phyloP scores from a whole-genome alignment of 2,797 vertebrate genomes.

The Anguilla obscura region DNA sequence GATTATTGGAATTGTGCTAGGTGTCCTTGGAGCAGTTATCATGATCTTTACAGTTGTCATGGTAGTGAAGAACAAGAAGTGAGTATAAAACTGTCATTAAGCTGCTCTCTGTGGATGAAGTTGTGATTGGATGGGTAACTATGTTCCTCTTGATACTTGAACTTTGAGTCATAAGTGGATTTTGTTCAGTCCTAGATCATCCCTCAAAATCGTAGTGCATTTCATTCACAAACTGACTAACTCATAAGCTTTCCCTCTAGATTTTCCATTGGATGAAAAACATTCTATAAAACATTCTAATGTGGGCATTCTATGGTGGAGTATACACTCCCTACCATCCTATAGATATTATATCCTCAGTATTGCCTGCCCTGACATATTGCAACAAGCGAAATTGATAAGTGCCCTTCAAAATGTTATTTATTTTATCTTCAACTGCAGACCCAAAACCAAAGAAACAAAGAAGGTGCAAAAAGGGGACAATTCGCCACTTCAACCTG shows the following conservation, averaged over 20 bases:
- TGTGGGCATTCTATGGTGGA: background rate
- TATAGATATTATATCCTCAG: background rate
- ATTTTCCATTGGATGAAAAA: background rate
- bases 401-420: background rate
- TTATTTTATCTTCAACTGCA: slow-evolving; percentile 39
- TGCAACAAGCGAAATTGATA: background rate
- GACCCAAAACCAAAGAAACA: slow-evolving; percentile 53
- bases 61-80: slow-evolving; percentile 58
- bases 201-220: background rate
- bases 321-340: background rate
- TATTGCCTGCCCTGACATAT: background rate
- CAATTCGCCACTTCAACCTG: slow-evolving; percentile 51
- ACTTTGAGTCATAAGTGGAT: background rate
- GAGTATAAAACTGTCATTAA: slow-evolving; percentile 39
- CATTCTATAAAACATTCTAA: background rate
- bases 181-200: background rate
- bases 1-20: slow-evolving; percentile 68
- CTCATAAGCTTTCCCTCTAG: background rate
- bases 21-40: slow-evolving; percentile 47
- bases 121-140: background rate
- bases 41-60: slow-evolving; percentile 58
- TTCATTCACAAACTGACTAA: no score
- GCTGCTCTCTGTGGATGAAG: background rate
- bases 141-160: background rate
- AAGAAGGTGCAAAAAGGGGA: slow-evolving; percentile 47